Conservation (phyloP, 2,888 invertebrate genomes). For the Chrysolina americana region DNA sequence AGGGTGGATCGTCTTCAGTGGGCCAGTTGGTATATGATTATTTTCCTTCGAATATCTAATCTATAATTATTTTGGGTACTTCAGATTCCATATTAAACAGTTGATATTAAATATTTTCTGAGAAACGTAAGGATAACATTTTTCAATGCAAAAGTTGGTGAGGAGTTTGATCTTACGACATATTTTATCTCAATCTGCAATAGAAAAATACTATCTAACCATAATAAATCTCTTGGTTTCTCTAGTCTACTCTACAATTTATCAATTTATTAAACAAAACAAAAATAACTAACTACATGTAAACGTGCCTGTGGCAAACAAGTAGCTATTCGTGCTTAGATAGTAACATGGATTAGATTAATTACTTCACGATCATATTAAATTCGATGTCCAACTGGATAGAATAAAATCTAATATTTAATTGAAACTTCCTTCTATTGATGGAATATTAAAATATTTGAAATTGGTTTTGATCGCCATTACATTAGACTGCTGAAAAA, state of each 20-base stretch:
- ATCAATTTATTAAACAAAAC: conserved; percentile 18
- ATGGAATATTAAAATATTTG: neutral
- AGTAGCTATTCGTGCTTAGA: conserved; percentile 38
- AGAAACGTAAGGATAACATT: no score
- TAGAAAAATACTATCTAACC: conserved; percentile 6
- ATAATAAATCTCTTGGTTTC: conserved; percentile 14
- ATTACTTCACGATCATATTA: conserved; percentile 29
- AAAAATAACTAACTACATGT: conserved; percentile 20
- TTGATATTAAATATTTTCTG: no score
- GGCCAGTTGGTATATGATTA: no score
- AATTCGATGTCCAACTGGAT: conserved; percentile 1
- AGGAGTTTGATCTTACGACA: neutral
- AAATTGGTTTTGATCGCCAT: neutral
- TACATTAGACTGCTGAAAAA: neutral
- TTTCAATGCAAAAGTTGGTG: no score
- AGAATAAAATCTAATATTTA: neutral
- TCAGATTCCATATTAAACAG: no score
- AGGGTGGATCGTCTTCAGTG: no score
- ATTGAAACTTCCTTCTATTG: neutral
- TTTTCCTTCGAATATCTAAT: no score
- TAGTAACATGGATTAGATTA: conserved; percentile 37
- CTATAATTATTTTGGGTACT: no score
- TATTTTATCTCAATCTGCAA: neutral
- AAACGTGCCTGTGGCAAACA: conserved; percentile 28
- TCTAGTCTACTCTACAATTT: conserved; percentile 18